Conservation (phyloP, 2,113 vertebrate species). For the Pheucticus melanocephalus region DNA sequence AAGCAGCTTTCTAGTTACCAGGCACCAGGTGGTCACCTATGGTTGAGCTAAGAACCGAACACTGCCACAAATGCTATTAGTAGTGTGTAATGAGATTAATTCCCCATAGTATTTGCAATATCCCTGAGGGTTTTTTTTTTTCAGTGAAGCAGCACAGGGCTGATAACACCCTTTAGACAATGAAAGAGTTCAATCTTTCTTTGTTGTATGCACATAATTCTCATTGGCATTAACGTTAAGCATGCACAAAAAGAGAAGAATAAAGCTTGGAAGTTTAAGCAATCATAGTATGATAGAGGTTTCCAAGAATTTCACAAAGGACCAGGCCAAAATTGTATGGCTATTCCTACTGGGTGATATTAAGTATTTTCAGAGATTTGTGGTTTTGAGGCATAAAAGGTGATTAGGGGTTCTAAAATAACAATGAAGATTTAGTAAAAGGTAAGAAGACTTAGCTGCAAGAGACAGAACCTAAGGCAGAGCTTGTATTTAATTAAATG, state of each 20-base stretch:
- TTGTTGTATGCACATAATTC: background rate
- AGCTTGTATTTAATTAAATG: background rate
- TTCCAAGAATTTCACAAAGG: background rate
- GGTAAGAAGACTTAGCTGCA: background rate
- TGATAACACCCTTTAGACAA: conserved; percentile 20
- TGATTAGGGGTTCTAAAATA: background rate
- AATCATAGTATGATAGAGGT: background rate
- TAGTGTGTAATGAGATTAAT: conserved; percentile 53
- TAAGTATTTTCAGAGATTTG: background rate
- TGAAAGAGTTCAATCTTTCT: conserved; percentile 4
- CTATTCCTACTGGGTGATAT: background rate
- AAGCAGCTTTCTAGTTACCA: background rate
- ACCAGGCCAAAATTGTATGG: background rate
- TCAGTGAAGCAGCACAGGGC: background rate
- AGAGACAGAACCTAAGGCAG: background rate
- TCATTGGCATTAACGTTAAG: background rate
- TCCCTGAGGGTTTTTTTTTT: background rate
- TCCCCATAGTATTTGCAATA: conserved; percentile 5
- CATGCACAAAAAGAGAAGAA: background rate
- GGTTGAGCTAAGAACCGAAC: conserved; percentile 26
- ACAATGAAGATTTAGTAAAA: background rate
- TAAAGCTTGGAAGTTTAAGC: background rate
- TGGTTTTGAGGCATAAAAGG: background rate
- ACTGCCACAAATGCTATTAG: conserved; percentile 37
- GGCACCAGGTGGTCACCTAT: conserved; percentile 44